Evolutionary conservation across 2,888 invertebrate species (phyloP).

Genomic region (Brenthis ino): DNA sequence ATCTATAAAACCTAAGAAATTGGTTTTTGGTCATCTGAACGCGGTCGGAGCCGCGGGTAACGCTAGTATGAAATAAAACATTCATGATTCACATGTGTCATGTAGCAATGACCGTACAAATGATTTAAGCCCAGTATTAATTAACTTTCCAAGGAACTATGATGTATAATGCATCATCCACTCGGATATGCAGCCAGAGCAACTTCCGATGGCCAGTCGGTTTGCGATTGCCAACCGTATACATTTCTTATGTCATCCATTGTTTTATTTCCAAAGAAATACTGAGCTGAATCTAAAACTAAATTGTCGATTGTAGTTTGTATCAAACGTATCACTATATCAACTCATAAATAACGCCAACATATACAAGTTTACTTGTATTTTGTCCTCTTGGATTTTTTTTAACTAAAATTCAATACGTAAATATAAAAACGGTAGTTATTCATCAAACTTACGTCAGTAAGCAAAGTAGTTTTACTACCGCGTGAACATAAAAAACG

Average conservation of each 20-base stretch:
- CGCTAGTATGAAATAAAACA: too few relatives aligned
- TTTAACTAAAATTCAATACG: too few relatives aligned
- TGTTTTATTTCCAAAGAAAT: constrained; percentile 38
- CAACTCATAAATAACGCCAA: not conserved
- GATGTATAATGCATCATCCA: constrained; percentile 34
- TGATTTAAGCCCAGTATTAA: constrained; percentile 6
- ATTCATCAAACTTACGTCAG: too few relatives aligned
- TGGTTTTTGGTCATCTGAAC: too few relatives aligned
- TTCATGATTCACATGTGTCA: too few relatives aligned
- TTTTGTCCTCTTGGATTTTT: too few relatives aligned
- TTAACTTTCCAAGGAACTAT: constrained; percentile 5
- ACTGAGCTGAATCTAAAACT: constrained; percentile 40
- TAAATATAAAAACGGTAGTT: too few relatives aligned
- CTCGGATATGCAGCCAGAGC: constrained; percentile 35
- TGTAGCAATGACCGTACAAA: not conserved
- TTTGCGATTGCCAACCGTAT: constrained; percentile 18
- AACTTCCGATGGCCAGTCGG: constrained; percentile 34
- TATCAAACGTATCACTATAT: constrained; percentile 20
- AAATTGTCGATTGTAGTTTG: constrained; percentile 22
- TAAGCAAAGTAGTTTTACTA: too few relatives aligned
- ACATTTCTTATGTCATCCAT: constrained; percentile 29
- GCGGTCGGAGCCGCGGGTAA: too few relatives aligned
- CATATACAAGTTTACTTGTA: too few relatives aligned
- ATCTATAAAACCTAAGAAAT: too few relatives aligned
- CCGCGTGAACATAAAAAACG: too few relatives aligned